Evolutionary conservation across 2,113 vertebrate genomes (phyloP).

Genomic region (Motacilla alba): DNA sequence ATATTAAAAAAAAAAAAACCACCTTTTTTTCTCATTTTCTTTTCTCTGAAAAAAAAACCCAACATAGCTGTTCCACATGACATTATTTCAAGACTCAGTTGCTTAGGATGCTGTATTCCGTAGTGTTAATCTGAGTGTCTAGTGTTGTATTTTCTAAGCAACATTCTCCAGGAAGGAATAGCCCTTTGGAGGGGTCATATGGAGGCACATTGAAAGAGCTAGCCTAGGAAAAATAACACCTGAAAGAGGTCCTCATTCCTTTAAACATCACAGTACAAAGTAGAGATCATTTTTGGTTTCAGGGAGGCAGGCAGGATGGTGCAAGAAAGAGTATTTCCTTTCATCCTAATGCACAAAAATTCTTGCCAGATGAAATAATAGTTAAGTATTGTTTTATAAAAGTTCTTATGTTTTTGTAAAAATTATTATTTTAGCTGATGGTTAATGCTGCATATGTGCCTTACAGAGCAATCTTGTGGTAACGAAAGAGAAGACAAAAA

Average conservation of each 20-base stretch:
- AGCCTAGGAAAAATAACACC: neutral
- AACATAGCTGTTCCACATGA: neutral
- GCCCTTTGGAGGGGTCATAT: neutral
- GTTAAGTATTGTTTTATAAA: neutral
- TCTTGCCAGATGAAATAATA: neutral
- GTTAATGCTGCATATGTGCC: neutral
- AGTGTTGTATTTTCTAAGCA: neutral
- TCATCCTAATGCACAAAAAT: neutral
- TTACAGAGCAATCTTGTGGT: neutral
- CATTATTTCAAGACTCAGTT: neutral
- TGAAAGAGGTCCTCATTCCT: neutral
- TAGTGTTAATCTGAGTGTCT: neutral
- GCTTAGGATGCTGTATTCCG: neutral
- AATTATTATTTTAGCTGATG: neutral
- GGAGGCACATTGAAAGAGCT: neutral
- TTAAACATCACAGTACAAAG: neutral
- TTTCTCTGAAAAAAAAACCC: neutral
- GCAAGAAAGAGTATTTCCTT: neutral
- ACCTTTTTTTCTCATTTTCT: neutral
- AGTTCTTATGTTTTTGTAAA: neutral
- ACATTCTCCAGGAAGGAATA: neutral
- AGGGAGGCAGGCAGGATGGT: fast-evolving
- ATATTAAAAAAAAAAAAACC: neutral
- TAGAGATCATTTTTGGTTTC: neutral
- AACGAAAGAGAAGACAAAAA: neutral